phyloP scores from a whole-genome alignment of 2,797 vertebrate species.

The Acanthornis magna region DNA sequence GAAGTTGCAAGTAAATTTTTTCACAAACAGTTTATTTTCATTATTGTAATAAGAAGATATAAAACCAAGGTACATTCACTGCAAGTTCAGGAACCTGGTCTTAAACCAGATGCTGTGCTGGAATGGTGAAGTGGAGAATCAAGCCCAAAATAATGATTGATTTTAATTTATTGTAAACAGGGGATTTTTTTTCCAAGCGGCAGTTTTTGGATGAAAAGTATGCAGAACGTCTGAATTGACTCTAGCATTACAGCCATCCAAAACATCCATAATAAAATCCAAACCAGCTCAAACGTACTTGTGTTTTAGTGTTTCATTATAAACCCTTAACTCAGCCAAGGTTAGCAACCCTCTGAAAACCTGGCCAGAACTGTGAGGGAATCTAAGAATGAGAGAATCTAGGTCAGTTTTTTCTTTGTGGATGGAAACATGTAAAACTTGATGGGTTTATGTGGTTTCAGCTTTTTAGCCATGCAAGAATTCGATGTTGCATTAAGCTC shows the following conservation, averaged over 20 bases:
- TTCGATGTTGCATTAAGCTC: not conserved
- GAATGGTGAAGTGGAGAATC: slow-evolving; percentile 10
- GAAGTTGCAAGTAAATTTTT: not conserved
- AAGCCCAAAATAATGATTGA: slow-evolving; percentile 43
- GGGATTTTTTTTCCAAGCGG: slow-evolving; percentile 43
- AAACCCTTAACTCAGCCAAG: slow-evolving; percentile 57
- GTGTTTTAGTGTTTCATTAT: slow-evolving; percentile 68
- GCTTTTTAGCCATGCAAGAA: not conserved
- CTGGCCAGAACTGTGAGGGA: slow-evolving; percentile 42
- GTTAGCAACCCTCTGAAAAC: slow-evolving; percentile 57
- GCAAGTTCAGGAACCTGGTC: not conserved
- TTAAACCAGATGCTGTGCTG: slow-evolving; percentile 20
- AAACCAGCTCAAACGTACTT: slow-evolving; percentile 51
- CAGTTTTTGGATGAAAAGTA: slow-evolving; percentile 34
- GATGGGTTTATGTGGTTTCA: not conserved
- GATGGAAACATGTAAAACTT: slow-evolving; percentile 47
- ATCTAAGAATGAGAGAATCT: slow-evolving; percentile 57
- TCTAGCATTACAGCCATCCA: slow-evolving; percentile 52
- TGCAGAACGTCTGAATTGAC: slow-evolving; percentile 35
- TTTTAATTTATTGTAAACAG: slow-evolving; percentile 62
- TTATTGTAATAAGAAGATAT: not conserved
- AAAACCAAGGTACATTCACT: not conserved
- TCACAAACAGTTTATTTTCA: not conserved
- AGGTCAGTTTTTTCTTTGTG: slow-evolving; percentile 51
- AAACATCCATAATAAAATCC: slow-evolving; percentile 58